These are phyloP conservation scores for Neocrepidodera transversa DNA, from an alignment of 2,888 invertebrate species.

Conservation along the genomic window DNA sequence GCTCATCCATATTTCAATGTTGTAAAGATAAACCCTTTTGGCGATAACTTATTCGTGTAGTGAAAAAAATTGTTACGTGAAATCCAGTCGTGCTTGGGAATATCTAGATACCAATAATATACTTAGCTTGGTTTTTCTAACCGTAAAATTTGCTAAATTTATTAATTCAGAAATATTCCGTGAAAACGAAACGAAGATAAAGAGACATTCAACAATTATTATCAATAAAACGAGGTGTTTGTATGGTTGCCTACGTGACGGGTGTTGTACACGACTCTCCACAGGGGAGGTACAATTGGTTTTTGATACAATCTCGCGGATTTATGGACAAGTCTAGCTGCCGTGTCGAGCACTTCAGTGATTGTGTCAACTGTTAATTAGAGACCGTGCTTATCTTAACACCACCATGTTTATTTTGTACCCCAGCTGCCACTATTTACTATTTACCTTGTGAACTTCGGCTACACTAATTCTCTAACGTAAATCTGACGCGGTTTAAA, in stretches of 20 bases:
- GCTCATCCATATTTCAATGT: no score
- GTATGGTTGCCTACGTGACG: slow-evolving; percentile 40
- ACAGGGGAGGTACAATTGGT: slow-evolving; percentile 43
- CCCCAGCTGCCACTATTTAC: slow-evolving; percentile 44
- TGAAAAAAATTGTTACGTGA: no score
- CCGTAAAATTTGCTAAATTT: neutral
- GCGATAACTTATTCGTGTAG: no score
- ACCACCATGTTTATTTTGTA: slow-evolving; percentile 47
- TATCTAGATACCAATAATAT: neutral
- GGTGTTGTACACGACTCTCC: slow-evolving; percentile 40
- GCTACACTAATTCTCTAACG: slow-evolving; percentile 27
- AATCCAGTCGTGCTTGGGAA: neutral
- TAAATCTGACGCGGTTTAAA: slow-evolving; percentile 28
- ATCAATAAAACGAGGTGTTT: slow-evolving; percentile 21
- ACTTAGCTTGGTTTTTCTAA: neutral
- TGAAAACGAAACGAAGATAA: slow-evolving; percentile 18
- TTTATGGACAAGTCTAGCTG: slow-evolving; percentile 51
- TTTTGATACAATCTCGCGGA: slow-evolving; percentile 48
- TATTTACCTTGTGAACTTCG: slow-evolving; percentile 38
- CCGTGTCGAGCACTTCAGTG: slow-evolving; percentile 53
- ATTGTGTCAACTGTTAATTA: slow-evolving; percentile 57
- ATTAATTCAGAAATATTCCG: slow-evolving; percentile 8
- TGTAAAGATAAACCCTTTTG: no score
- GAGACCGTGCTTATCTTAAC: slow-evolving; percentile 50
- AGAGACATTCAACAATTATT: slow-evolving; percentile 15